Base-by-base conservation (phyloP, 2,113 vertebrate genomes). In the Protomyctophum bolini region DNA sequence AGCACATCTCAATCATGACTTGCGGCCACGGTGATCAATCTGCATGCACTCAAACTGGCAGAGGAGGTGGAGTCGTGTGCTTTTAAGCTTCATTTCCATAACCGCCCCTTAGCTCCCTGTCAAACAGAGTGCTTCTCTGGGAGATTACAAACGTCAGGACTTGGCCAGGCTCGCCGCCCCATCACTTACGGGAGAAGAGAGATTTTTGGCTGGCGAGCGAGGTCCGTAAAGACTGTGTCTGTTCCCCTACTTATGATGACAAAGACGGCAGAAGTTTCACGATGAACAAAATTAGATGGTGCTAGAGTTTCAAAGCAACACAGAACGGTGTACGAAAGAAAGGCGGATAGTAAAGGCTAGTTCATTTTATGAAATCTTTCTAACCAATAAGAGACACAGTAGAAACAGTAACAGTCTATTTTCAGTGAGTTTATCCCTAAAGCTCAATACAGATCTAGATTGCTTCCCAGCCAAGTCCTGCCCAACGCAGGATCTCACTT, bases 81-180 rank as follows among this genome's bases (percentile, higher is more conserved):
- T 87, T 91, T 88, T 77, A 76, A 75, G 60, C 69, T 79, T 75
- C 1, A 78, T 87, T 86, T 89, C 65, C 67, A 80, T 73, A 77
- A 58, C 75, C 10, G 1, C 41, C 66, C 62, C 51, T 73, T 74
- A 41, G 33, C 33, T 41, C 28, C 48, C 63, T 71, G 81, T 72
- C 83, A 76, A 70, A 58, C 56, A 10, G 6, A 70, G 56, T 1
- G 57, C 62, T 80, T 70, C 80, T 73, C 74, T 50, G 7, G 3
- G 62, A 78, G 58, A 63, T 74, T 56, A 71, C 67, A 73, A 84
- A 88, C 41, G 47, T 6, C 73, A 66, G 54, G 74, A 76, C 48
- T 50, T 10, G 62, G 63, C 66, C 6, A 33, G 33, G 28, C 7
- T 11, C 63, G 48, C 12, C 63, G 48, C 50, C 14, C 28, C 29